Percentiles rank a stretch among this genome's conserved stretches.
These are phyloP conservation scores for Drosophila subquinaria DNA, from an alignment of 2,888 invertebrate genomes.

Conservation along the genomic window DNA sequence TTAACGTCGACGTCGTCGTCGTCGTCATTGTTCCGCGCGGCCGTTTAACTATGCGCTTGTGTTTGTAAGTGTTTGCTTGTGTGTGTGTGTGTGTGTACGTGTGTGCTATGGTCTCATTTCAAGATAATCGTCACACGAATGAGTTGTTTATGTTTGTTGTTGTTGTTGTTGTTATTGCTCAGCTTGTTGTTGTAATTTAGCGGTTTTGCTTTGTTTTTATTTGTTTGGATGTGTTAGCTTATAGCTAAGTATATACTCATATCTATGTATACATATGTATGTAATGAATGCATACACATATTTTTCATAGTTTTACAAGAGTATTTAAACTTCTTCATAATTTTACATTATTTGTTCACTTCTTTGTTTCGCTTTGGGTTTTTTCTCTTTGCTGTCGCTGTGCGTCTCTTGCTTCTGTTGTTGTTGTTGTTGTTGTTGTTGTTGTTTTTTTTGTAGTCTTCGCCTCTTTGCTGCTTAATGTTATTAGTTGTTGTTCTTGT, in stretches of 20 bases:
- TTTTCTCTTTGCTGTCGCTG: slow-evolving; percentile 10
- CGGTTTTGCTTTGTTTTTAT: slow-evolving; percentile 64
- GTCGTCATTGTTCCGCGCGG: slow-evolving; percentile 77
- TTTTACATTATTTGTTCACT: slow-evolving; percentile 19
- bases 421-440: background rate
- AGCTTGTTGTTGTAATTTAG: slow-evolving; percentile 72
- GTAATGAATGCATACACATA: slow-evolving; percentile 5
- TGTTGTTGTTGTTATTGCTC: slow-evolving; percentile 59
- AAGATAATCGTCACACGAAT: slow-evolving; percentile 79
- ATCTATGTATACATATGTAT: slow-evolving; percentile 9
- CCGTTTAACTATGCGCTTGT: slow-evolving; percentile 70
- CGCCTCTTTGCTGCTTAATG: slow-evolving; percentile 63
- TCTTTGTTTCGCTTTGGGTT: slow-evolving; percentile 43
- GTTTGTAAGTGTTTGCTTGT: slow-evolving; percentile 14
- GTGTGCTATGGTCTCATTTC: slow-evolving; percentile 77
- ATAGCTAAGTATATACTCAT: slow-evolving; percentile 13
- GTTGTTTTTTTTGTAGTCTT: slow-evolving; percentile 20
- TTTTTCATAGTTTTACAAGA: slow-evolving; percentile 24
- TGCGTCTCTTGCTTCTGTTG: slow-evolving; percentile 1
- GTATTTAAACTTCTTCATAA: slow-evolving; percentile 40
- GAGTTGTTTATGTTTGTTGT: slow-evolving; percentile 60
- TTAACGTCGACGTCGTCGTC: slow-evolving; percentile 62
- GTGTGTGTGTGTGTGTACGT: slow-evolving; percentile 33
- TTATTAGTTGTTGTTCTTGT: slow-evolving; percentile 58
- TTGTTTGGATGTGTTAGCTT: slow-evolving; percentile 2